Conservation (phyloP, 2,888 invertebrate genomes). For the Ferdinandea cuprea region DNA sequence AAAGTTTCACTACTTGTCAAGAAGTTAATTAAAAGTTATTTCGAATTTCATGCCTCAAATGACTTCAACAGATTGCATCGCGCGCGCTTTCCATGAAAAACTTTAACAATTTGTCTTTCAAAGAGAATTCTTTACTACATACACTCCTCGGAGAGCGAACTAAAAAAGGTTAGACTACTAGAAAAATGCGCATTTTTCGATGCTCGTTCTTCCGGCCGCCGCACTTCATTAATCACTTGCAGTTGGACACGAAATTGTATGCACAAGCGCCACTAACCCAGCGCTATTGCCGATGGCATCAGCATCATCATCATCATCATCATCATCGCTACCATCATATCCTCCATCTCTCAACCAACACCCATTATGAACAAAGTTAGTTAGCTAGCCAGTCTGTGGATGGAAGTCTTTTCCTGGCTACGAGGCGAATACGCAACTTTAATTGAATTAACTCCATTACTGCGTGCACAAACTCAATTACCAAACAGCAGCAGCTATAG, state of each 20-base stretch:
- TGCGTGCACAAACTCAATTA: constrained; percentile 64
- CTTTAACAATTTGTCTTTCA: constrained; percentile 72
- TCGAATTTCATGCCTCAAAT: constrained; percentile 73
- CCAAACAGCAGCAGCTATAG: constrained; percentile 1
- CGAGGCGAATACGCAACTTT: constrained; percentile 68
- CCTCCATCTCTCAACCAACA: constrained; percentile 1
- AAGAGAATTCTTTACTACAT: constrained; percentile 8
- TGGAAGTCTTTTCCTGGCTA: constrained; percentile 21
- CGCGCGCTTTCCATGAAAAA: constrained; percentile 52
- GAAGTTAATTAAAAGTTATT: constrained; percentile 75
- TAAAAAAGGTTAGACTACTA: constrained; percentile 12
- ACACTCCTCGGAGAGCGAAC: too few species aligned
- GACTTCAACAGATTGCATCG: constrained; percentile 72
- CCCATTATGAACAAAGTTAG: constrained; percentile 37
- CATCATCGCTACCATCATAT: not conserved
- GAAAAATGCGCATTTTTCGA: not conserved
- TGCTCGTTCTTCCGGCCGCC: constrained; percentile 12
- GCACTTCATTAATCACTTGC: constrained; percentile 70
- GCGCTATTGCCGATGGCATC: not conserved
- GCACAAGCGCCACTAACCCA: constrained; percentile 47
- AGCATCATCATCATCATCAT: constrained; percentile 6
- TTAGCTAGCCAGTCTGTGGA: constrained; percentile 2
- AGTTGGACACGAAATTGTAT: constrained; percentile 47
- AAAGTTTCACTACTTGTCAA: constrained; percentile 73
- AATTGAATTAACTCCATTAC: constrained; percentile 73